Conservation (phyloP, 2,113 vertebrate species). For the Symphodus melops region DNA sequence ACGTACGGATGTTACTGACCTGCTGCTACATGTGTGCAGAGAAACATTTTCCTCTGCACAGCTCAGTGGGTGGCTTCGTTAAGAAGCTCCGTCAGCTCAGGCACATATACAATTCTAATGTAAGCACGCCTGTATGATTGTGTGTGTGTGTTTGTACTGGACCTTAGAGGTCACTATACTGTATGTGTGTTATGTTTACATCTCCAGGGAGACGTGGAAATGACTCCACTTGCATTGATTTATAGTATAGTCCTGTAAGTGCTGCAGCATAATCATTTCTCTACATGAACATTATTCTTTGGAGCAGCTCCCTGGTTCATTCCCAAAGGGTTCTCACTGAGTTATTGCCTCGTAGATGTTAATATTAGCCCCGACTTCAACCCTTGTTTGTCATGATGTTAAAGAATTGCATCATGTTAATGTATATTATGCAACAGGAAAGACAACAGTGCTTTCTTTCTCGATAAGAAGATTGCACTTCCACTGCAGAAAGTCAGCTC, state of each 20-base stretch:
- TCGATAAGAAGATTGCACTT: neutral
- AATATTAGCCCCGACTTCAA: neutral
- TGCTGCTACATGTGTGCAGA: neutral
- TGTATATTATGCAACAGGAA: conserved; percentile 17
- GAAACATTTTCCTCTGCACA: neutral
- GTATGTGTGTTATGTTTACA: conserved; percentile 49
- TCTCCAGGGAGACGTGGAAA: conserved; percentile 51
- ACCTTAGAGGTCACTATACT: conserved; percentile 19
- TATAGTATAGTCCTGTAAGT: conserved; percentile 15
- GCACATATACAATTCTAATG: conserved; percentile 6
- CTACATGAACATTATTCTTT: conserved; percentile 40
- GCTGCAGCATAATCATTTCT: conserved; percentile 33
- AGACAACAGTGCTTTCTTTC: neutral
- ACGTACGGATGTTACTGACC: conserved; percentile 20
- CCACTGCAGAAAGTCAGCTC: neutral
- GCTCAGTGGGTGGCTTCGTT: conserved; percentile 34
- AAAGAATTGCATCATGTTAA: neutral
- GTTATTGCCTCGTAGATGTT: conserved; percentile 13
- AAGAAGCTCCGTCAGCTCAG: conserved; percentile 41
- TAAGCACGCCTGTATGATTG: conserved; percentile 26
- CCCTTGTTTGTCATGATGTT: no score
- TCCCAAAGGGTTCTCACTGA: conserved; percentile 23
- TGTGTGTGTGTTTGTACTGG: conserved; percentile 4
- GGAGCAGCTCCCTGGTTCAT: conserved; percentile 5
- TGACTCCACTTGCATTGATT: conserved; percentile 40